Percentiles rank a stretch among this genome's conserved stretches.
Conservation (phyloP, 2,888 invertebrate species). For the Myopa tessellatipennis region DNA sequence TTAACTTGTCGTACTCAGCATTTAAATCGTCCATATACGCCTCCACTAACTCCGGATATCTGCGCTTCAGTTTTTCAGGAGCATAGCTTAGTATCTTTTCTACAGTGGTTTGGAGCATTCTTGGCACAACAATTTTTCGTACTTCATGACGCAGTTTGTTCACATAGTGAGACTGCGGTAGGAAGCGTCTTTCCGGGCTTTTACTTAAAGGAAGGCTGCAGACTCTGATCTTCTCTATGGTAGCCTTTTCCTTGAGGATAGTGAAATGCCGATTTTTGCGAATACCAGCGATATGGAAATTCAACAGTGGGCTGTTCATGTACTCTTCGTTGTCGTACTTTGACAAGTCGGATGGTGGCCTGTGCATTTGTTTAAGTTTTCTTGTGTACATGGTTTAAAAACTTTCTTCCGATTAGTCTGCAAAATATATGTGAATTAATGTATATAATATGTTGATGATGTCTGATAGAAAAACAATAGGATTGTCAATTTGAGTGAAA, state of each 20-base stretch:
- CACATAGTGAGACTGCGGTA: conserved; percentile 71
- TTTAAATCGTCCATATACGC: conserved; percentile 70
- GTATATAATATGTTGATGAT: conserved; percentile 12
- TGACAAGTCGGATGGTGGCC: conserved; percentile 61
- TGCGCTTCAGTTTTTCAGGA: conserved; percentile 70
- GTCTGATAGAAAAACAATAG: not conserved
- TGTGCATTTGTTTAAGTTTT: conserved; percentile 60
- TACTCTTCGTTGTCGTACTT: conserved; percentile 67
- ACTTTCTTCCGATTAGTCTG: not conserved
- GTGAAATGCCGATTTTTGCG: conserved; percentile 63
- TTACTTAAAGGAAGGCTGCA: conserved; percentile 53
- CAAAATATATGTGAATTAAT: not conserved
- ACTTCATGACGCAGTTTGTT: conserved; percentile 72
- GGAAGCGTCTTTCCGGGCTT: conserved; percentile 69
- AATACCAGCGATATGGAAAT: conserved; percentile 63
- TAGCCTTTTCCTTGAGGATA: conserved; percentile 62
- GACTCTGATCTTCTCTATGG: conserved; percentile 62
- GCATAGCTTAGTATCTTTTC: conserved; percentile 72
- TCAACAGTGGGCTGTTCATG: conserved; percentile 64
- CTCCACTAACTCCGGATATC: conserved; percentile 71
- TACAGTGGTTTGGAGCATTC: conserved; percentile 74
- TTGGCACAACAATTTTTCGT: conserved; percentile 72
- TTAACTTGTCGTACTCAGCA: conserved; percentile 72
- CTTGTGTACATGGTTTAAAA: conserved; percentile 57
- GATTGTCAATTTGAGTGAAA: not conserved